These are phyloP conservation scores for Poliocrania exsul DNA, from an alignment of 2,797 vertebrate genomes.

Conservation along the genomic window DNA sequence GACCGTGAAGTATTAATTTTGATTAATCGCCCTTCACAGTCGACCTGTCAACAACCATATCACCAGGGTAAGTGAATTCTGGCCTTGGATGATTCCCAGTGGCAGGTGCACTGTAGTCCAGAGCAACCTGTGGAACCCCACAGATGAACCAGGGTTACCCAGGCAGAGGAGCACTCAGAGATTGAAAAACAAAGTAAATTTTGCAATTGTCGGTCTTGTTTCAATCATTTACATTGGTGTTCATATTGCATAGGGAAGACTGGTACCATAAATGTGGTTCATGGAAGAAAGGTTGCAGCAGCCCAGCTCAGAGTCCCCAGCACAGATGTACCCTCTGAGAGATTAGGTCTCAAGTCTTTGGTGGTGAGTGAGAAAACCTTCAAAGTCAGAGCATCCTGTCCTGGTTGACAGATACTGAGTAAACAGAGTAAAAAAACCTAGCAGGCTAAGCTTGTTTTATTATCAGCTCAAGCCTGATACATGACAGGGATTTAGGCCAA, in stretches of 20 bases:
- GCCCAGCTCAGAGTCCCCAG: not conserved
- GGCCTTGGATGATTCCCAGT: not conserved
- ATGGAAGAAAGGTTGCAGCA: not conserved
- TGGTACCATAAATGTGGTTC: not conserved
- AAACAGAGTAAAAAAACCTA: not conserved
- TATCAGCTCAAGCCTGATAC: not conserved
- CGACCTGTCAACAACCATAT: fast-evolving
- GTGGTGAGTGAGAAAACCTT: not conserved
- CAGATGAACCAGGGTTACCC: not conserved
- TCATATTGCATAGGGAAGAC: not conserved
- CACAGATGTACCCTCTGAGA: fast-evolving
- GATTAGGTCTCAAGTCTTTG: not conserved
- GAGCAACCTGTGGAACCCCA: not conserved
- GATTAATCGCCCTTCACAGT: not conserved
- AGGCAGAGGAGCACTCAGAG: not conserved
- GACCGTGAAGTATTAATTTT: not conserved
- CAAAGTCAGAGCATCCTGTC: not conserved
- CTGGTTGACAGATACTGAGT: not conserved
- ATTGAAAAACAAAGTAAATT: not conserved
- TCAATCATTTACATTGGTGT: fast-evolving
- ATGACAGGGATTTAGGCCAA: not conserved
- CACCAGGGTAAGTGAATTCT: not conserved
- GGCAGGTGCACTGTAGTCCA: not conserved
- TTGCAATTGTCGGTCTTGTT: fast-evolving
- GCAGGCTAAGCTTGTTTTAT: not conserved